Base-by-base conservation (phyloP, 2,797 vertebrate species). In the Thripadectes ignobilis region DNA sequence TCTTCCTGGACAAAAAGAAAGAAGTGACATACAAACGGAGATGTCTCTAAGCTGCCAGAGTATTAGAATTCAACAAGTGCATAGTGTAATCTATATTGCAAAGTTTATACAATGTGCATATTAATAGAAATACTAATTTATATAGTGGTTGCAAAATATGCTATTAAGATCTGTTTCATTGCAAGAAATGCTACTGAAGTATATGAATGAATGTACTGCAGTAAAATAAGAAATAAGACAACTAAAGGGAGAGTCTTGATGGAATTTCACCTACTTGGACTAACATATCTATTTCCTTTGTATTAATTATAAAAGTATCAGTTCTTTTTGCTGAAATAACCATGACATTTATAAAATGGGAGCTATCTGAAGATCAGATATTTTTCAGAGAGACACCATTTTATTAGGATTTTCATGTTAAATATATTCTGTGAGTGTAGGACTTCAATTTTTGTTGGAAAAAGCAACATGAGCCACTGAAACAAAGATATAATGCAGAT, bases 1-100 rank as follows among this genome's bases (percentile, higher is more conserved):
- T 92, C 38, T 94, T 94, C 81, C 88, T 93, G 91, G n/a, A 84
- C 79, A 82, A 69, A 72, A 93, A 74, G 67, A 71, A 85, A 66
- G 57, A 55, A n/a, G 51, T 88, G 41, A 61, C 48, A 67, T 55
- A 89, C 30, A 77, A 69, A 92, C 4, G 91, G 41, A 85, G 4
- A 48, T 82, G 62, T 52, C 14, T 59, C 13, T 73, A 57, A 80
- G 39, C 68, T 72, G 78, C 38, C 57, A 15, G 51, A 91, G 13
- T 55, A 48, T 54, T 88, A 74, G 84, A 91, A 59, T 63, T 87
- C 71, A 85, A 81, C 51, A 91, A 94, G 74, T 57, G 49, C 26
- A 59, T 85, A 62, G 38, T 69, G 71, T 86, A 90, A 87, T 89
- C 71, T 72, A 54, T 91, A 91, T 68, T 89, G 83, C 24, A 95